Percentiles rank a stretch among this genome's conserved stretches.
Conservation (phyloP, 1,140 invertebrate species). For the Pseudoatta argentina region DNA sequence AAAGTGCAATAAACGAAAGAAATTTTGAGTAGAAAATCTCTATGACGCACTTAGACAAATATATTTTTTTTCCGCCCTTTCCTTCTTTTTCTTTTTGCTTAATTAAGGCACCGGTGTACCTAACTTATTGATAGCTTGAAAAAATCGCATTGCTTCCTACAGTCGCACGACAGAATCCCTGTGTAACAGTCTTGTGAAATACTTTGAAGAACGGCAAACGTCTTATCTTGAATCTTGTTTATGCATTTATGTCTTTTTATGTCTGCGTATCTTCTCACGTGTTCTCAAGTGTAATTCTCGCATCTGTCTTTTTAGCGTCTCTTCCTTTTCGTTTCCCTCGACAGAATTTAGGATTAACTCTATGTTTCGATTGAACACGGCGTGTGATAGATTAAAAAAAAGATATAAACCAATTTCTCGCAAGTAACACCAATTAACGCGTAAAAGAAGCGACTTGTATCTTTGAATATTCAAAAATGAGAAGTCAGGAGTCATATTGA, state of each 20-base stretch:
- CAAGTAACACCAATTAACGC: not conserved
- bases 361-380: not conserved
- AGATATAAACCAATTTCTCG: not conserved
- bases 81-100: not conserved
- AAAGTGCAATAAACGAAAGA: slow-evolving; percentile 19
- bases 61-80: slow-evolving; percentile 2
- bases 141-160: slow-evolving; percentile 59
- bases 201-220: slow-evolving; percentile 32
- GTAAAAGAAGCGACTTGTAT: not conserved
- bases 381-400: not conserved
- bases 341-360: slow-evolving; percentile 10
- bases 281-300: slow-evolving; percentile 4
- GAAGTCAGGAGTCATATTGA: not conserved
- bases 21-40: slow-evolving; percentile 56
- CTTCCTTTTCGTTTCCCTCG: not conserved
- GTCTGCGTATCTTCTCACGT: not conserved
- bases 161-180: slow-evolving; percentile 51
- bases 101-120: slow-evolving; percentile 59
- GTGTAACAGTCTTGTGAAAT: slow-evolving; percentile 61
- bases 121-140: slow-evolving; percentile 61
- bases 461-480: slow-evolving; percentile 20
- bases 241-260: not conserved
- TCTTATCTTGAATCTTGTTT: slow-evolving; percentile 27
- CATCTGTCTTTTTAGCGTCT: not conserved
- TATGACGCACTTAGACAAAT: slow-evolving; percentile 51